Percentiles rank a stretch among this genome's conserved stretches.
phyloP scores from a whole-genome alignment of 2,797 vertebrate species.

The Graptemys geographica region DNA sequence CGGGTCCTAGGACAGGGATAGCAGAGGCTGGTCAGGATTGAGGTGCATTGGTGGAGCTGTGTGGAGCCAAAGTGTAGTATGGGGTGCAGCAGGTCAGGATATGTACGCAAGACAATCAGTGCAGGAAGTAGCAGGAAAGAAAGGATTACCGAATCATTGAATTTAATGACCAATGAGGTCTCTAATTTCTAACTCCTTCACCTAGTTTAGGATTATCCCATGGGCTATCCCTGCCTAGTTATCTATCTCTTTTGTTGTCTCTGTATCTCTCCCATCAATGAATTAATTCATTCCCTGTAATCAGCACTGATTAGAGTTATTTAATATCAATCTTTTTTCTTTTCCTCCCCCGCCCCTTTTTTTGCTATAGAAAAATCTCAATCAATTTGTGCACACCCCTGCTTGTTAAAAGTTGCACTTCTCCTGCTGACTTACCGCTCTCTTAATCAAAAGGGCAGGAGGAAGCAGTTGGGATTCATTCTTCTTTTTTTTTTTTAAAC shows the following conservation, averaged over 20 bases:
- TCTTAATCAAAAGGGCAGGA: slow-evolving; percentile 85
- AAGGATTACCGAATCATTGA: background rate
- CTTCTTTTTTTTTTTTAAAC: slow-evolving; percentile 73
- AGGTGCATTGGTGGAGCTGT: background rate
- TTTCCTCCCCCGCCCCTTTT: background rate
- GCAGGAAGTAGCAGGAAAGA: background rate
- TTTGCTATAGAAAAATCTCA: slow-evolving; percentile 9
- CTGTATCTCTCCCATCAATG: slow-evolving; percentile 60
- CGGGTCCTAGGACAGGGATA: background rate
- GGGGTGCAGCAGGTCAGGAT: background rate
- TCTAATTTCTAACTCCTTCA: background rate
- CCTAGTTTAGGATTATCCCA: slow-evolving; percentile 46
- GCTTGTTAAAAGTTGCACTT: slow-evolving; percentile 74
- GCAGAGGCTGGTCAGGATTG: background rate
- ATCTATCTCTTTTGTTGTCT: slow-evolving; percentile 68
- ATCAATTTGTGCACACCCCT: background rate
- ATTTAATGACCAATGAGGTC: too few species aligned
- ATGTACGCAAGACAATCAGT: background rate
- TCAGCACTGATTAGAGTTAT: slow-evolving; percentile 71
- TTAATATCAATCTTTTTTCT: slow-evolving; percentile 67
- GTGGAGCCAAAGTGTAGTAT: background rate
- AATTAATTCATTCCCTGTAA: slow-evolving; percentile 71
- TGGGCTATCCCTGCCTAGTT: slow-evolving; percentile 33
- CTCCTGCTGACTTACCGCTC: slow-evolving; percentile 82
- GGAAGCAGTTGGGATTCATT: slow-evolving; percentile 80